These are phyloP conservation scores for Amphipyra berbera DNA, from an alignment of 2,888 invertebrate species.

Conservation along the genomic window DNA sequence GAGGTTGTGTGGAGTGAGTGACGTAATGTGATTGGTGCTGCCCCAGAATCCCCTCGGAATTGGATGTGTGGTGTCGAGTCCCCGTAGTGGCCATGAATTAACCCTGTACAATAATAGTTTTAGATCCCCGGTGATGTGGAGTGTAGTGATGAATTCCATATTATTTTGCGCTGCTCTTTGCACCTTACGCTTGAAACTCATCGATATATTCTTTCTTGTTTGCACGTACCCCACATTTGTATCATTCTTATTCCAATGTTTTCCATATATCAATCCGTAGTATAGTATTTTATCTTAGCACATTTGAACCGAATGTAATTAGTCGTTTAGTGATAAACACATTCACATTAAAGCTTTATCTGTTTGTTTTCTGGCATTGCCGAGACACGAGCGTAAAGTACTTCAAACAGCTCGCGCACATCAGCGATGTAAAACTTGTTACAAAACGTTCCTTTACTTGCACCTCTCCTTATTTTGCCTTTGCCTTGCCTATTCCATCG, in stretches of 20 bases:
- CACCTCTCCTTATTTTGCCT: slow-evolving; percentile 86
- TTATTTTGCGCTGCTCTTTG: slow-evolving; percentile 75
- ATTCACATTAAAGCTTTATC: slow-evolving; percentile 85
- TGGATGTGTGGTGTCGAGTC: slow-evolving; percentile 82
- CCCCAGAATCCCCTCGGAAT: slow-evolving; percentile 83
- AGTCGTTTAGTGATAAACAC: slow-evolving; percentile 66
- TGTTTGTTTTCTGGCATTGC: slow-evolving; percentile 90
- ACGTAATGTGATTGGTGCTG: slow-evolving; percentile 89
- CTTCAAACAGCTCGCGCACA: slow-evolving; percentile 72
- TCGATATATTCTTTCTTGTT: slow-evolving; percentile 61
- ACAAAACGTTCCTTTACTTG: slow-evolving; percentile 74
- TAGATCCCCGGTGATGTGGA: slow-evolving; percentile 78
- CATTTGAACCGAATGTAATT: slow-evolving; percentile 64
- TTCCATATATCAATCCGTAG: slow-evolving; percentile 68
- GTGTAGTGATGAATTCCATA: slow-evolving; percentile 71
- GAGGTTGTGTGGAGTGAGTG: slow-evolving; percentile 84
- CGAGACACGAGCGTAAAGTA: slow-evolving; percentile 79
- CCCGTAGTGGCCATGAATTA: slow-evolving; percentile 79
- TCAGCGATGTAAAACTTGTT: slow-evolving; percentile 65
- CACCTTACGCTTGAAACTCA: slow-evolving; percentile 74
- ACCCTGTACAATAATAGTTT: slow-evolving; percentile 71
- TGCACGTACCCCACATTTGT: slow-evolving; percentile 70
- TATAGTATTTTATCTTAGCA: slow-evolving; percentile 68
- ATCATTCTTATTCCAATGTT: slow-evolving; percentile 61
- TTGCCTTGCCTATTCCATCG: slow-evolving; percentile 81